Base-by-base conservation (phyloP, 2,113 vertebrate species). In the Rousettus leschenaultii region DNA sequence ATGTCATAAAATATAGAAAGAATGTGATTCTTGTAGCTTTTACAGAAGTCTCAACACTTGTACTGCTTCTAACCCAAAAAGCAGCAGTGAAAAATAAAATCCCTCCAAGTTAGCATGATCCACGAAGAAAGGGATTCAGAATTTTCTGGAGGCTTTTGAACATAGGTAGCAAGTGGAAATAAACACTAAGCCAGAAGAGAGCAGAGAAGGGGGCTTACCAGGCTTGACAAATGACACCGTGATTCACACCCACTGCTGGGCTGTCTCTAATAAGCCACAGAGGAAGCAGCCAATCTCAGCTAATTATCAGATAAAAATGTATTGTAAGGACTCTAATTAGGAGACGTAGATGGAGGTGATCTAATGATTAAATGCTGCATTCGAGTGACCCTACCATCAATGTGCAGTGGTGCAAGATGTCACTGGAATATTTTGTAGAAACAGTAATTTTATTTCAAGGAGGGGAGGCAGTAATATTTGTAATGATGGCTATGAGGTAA, bases 271-370 rank as follows among this genome's bases (percentile, higher is more conserved):
- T 98, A 99, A 99, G 98, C 98, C 99, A 98, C 98, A 99, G 99
- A 99, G 99, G 99, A 99, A 99, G 99, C 99, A 98, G 99, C 99
- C 99, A 99, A 99, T 99, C 99, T 99, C 98, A 98, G 99, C 99
- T 99, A 99, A 99, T 99, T 99, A 99, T 98, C 99, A 99, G 99
- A 99, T 99, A 99, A 99, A 99, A 99, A 99, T 99, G 99, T 99
- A 99, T 99, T 99, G 99, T 99, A 99, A 99, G 98, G 99, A 99
- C 98, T 99, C 99, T 99, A 99, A 99, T 99, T 99, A 99, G 99
- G 98, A 99, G 99, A 99, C 98, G 99, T 98, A 99, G 99, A 99
- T 98, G 98, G 99, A 99, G 99, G 99, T 99, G 99, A 99, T 99
- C 99, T 98, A 98, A 99, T 99, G 99, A 99, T 99, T 99, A 99